Conservation (phyloP, 2,797 vertebrate species). For the Saxicola maurus region DNA sequence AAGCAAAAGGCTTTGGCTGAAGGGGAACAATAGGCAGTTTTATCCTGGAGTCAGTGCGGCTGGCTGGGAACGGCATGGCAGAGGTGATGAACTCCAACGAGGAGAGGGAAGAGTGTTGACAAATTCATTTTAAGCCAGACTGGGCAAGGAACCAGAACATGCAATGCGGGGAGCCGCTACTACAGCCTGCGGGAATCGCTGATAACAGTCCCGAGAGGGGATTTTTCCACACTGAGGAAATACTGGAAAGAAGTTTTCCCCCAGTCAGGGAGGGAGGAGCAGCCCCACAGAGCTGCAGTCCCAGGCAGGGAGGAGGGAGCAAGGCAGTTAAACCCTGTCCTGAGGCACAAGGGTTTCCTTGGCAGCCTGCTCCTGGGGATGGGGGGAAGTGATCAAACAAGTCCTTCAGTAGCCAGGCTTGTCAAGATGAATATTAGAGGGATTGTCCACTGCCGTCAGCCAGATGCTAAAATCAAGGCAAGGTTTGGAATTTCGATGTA, state of each 20-base stretch:
- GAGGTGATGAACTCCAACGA: slow-evolving; percentile 55
- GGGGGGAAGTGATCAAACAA: slow-evolving; percentile 42
- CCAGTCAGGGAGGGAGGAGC: not conserved
- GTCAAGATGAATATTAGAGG: slow-evolving; percentile 46
- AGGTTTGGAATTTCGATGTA: slow-evolving; percentile 38
- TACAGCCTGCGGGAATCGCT: slow-evolving; percentile 24
- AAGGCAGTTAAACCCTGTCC: not conserved
- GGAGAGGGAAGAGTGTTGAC: slow-evolving; percentile 55
- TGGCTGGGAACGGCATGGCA: slow-evolving; percentile 47
- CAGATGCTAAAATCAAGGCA: slow-evolving; percentile 43
- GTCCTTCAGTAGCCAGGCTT: slow-evolving; percentile 52
- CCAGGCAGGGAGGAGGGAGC: not conserved
- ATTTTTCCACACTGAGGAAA: not conserved
- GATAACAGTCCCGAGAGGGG: not conserved
- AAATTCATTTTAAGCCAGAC: slow-evolving; percentile 57
- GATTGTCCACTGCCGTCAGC: slow-evolving; percentile 50
- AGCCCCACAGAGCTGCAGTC: not conserved
- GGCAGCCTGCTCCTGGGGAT: slow-evolving; percentile 31
- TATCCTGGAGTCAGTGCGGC: slow-evolving; percentile 23
- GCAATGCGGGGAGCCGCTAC: not conserved
- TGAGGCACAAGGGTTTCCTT: slow-evolving; percentile 1
- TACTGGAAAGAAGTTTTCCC: not conserved
- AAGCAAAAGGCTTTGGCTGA: slow-evolving; percentile 7
- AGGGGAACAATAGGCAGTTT: slow-evolving; percentile 53
- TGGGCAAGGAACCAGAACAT: slow-evolving; percentile 36